phyloP scores from a whole-genome alignment of 2,888 invertebrate genomes.

The Endomychus coccineus region DNA sequence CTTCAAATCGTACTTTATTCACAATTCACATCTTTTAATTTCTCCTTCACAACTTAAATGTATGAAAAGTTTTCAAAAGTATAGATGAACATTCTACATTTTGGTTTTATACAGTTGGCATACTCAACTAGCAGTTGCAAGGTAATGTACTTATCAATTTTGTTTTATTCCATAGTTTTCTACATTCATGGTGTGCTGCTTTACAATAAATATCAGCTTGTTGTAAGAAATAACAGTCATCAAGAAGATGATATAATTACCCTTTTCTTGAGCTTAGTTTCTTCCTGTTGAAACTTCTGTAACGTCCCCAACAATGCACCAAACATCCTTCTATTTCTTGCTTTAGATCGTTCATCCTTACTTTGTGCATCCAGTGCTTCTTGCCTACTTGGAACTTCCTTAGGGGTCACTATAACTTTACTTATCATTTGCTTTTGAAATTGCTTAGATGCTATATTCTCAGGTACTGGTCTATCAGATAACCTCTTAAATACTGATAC shows the following conservation, averaged over 20 bases:
- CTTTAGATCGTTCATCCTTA: slow-evolving; percentile 68
- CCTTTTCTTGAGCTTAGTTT: slow-evolving; percentile 80
- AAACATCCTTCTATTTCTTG: slow-evolving; percentile 90
- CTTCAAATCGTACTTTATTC: too few species aligned
- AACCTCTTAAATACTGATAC: slow-evolving; percentile 42
- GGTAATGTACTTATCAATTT: too few species aligned
- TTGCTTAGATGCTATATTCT: slow-evolving; percentile 47
- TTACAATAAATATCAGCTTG: too few species aligned
- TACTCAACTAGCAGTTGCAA: too few species aligned
- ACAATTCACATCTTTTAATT: too few species aligned
- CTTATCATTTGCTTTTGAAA: slow-evolving; percentile 58
- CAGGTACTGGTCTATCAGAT: slow-evolving; percentile 44
- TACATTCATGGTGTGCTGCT: too few species aligned
- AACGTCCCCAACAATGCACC: slow-evolving; percentile 90
- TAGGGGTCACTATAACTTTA: slow-evolving; percentile 66
- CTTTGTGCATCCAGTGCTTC: slow-evolving; percentile 77
- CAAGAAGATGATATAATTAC: slow-evolving; percentile 38
- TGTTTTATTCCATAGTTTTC: too few species aligned
- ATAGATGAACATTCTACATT: too few species aligned
- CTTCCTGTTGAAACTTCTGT: slow-evolving; percentile 92
- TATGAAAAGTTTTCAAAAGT: too few species aligned
- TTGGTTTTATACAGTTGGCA: too few species aligned
- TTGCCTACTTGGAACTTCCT: slow-evolving; percentile 78
- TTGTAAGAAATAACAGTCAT: too few species aligned
- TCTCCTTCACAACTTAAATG: too few species aligned